These are phyloP conservation scores for Leptopilina boulardi DNA, from an alignment of 1,140 invertebrate species.

Conservation along the genomic window DNA sequence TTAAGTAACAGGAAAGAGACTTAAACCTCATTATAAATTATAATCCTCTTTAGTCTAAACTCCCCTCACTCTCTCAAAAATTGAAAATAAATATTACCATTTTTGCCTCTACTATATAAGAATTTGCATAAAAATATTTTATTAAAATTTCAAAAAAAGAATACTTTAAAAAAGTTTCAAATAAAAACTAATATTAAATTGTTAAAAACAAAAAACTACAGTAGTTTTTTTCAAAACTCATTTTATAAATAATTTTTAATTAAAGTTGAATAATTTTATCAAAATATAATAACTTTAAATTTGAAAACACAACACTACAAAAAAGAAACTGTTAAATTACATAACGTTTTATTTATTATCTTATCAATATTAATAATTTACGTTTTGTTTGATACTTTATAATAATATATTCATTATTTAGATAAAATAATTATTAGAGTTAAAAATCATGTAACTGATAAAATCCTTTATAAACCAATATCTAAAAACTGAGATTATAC, in stretches of 20 bases:
- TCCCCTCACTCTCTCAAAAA: not conserved
- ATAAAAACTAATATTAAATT: no score
- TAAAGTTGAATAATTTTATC: no score
- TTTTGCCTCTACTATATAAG: no score
- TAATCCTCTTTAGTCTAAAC: not conserved
- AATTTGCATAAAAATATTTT: no score
- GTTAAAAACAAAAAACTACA: no score
- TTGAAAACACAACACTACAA: not conserved
- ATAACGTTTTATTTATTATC: not conserved
- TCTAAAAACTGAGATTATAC: not conserved
- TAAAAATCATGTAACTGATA: slow-evolving; percentile 8
- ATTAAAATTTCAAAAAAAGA: no score
- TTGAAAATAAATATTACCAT: no score
- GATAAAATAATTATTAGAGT: not conserved
- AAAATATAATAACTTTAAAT: no score
- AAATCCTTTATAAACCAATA: not conserved
- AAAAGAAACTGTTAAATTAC: not conserved
- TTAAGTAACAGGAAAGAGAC: not conserved
- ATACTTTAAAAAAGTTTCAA: no score
- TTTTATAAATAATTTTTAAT: no score
- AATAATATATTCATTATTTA: not conserved
- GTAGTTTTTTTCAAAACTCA: no score
- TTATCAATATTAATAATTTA: not conserved
- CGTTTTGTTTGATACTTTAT: not conserved
- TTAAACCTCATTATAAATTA: not conserved